A percentile compares a stretch with the other conserved stretches of the same genome.
These are phyloP conservation scores for Ptyas mucosa DNA, from an alignment of 2,113 vertebrate species.

Conservation along the genomic window DNA sequence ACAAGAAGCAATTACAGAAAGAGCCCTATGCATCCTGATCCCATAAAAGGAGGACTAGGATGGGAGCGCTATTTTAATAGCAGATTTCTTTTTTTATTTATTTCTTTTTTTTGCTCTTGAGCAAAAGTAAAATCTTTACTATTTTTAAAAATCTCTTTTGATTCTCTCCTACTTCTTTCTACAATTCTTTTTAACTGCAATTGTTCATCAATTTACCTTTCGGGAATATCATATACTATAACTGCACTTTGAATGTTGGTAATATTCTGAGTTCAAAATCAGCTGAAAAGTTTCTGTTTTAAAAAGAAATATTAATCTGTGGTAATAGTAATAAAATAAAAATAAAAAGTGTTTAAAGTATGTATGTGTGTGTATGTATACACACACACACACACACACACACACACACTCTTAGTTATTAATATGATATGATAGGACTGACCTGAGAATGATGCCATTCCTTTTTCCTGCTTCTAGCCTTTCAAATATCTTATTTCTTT, in stretches of 20 bases:
- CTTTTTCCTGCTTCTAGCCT: not conserved
- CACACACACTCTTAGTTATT: not conserved
- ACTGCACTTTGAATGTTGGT: not conserved
- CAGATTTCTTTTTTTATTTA: not conserved
- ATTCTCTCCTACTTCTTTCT: not conserved
- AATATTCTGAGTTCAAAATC: not conserved
- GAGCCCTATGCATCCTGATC: conserved; percentile 72
- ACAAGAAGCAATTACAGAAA: conserved; percentile 82
- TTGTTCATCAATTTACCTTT: not conserved
- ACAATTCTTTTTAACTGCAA: not conserved
- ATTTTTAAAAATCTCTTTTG: accelerated
- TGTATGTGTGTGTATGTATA: too few relatives aligned
- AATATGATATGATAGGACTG: not conserved
- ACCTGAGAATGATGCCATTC: not conserved
- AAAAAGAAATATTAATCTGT: not conserved
- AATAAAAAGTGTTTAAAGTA: not conserved
- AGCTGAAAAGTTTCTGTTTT: not conserved
- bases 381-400: too few relatives aligned
- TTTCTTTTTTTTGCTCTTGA: conserved; percentile 16
- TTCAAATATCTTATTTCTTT: conserved; percentile 27
- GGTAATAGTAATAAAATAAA: not conserved
- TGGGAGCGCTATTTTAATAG: conserved; percentile 36
- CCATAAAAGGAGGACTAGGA: conserved; percentile 63
- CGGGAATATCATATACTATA: not conserved
- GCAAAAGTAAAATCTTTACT: conserved; percentile 15